Evolutionary conservation across 2,797 vertebrate genomes (phyloP).

Genomic region (Staurois parvus): DNA sequence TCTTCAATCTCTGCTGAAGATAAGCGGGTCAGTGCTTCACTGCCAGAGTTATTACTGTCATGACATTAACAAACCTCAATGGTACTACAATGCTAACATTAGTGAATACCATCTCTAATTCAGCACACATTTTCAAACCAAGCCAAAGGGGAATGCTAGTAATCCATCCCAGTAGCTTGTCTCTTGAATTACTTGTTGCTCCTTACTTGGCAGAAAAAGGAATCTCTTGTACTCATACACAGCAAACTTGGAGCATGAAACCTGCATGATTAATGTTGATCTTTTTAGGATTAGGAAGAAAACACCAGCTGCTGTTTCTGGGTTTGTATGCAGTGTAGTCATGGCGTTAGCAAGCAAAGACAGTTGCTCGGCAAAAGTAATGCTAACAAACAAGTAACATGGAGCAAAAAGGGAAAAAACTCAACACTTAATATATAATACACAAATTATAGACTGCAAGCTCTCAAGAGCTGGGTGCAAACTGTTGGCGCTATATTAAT

Average conservation of each 20-base stretch:
- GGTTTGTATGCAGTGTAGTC: slow-evolving; percentile 46
- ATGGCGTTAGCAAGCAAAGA: slow-evolving; percentile 45
- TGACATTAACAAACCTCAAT: not conserved
- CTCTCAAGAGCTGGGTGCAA: too few relatives aligned
- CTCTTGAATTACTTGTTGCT: slow-evolving; percentile 26
- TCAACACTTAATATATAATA: not conserved
- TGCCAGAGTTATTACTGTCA: not conserved
- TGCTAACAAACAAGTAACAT: slow-evolving; percentile 19
- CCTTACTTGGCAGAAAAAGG: slow-evolving; percentile 33
- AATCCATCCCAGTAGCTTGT: slow-evolving; percentile 19
- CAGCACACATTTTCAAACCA: not conserved
- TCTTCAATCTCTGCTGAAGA: not conserved
- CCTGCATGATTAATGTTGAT: slow-evolving; percentile 57
- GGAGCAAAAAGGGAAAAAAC: too few relatives aligned
- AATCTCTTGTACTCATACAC: slow-evolving; percentile 6
- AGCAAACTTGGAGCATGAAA: slow-evolving; percentile 34
- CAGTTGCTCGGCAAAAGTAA: slow-evolving; percentile 30
- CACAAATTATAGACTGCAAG: too few relatives aligned
- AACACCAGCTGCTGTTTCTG: slow-evolving; percentile 54
- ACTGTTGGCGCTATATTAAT: too few relatives aligned
- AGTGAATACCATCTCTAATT: not conserved
- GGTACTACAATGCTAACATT: slow-evolving; percentile 2
- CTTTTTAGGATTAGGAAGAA: slow-evolving; percentile 58
- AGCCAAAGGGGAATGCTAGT: not conserved
- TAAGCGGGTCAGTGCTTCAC: not conserved